phyloP scores from a whole-genome alignment of 2,113 vertebrate species.

The Anguilla rostrata region DNA sequence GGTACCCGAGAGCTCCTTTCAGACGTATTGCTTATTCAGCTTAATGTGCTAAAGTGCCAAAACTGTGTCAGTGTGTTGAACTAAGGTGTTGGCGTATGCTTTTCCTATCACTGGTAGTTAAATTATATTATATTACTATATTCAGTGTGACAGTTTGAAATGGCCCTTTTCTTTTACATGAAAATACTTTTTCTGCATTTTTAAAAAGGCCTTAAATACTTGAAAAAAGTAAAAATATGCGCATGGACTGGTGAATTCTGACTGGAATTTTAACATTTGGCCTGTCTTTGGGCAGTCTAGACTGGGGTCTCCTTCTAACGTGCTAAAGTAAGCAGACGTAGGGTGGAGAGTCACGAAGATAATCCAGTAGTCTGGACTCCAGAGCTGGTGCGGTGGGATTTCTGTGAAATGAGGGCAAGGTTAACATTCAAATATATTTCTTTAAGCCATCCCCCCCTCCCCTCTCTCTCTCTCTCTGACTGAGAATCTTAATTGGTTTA shows the following conservation, averaged over 20 bases:
- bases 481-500: slow-evolving; percentile 26
- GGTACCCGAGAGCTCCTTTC: not conserved
- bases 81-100: not conserved
- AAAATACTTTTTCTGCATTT: not conserved
- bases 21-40: not conserved
- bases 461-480: slow-evolving; percentile 7
- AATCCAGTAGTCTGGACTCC: not conserved
- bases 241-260: no score
- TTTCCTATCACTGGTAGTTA: not conserved
- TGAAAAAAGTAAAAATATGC: no score
- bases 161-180: not conserved
- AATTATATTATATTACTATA: no score
- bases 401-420: slow-evolving; percentile 27
- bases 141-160: not conserved
- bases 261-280: no score
- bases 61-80: not conserved
- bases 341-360: not conserved
- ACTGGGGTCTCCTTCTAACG: no score
- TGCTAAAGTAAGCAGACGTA: no score
- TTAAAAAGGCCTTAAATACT: no score
- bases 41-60: not conserved
- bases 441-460: slow-evolving; percentile 32
- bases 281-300: no score
- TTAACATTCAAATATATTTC: slow-evolving; percentile 31
- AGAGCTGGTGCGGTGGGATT: not conserved